Conservation (phyloP, 2,888 invertebrate genomes). For the Ennomos erosarius region DNA sequence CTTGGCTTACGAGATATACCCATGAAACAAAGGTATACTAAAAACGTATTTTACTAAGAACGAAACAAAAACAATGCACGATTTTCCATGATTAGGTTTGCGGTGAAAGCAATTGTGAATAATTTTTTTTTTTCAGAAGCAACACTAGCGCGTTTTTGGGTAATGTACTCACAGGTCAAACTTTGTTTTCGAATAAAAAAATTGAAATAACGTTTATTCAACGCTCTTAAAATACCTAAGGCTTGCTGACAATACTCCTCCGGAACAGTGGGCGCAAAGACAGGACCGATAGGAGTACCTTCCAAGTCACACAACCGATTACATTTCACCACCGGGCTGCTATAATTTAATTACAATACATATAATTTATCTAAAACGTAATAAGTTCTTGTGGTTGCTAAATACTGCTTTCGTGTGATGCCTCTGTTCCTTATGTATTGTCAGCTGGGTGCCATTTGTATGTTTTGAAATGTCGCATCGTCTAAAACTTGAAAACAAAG, state of each 20-base stretch:
- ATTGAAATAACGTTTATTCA: no score
- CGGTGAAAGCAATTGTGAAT: no score
- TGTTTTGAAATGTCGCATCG: neutral
- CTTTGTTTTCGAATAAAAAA: no score
- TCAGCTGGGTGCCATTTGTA: conserved; percentile 9
- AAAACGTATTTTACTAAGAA: no score
- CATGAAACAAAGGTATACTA: no score
- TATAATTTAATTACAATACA: conserved; percentile 36
- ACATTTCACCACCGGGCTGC: conserved; percentile 35
- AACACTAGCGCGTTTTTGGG: no score
- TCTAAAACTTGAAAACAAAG: no score
- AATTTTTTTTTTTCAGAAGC: no score
- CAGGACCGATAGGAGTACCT: conserved; percentile 19
- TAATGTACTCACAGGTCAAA: no score
- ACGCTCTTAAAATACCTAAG: conserved; percentile 1
- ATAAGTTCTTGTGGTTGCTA: conserved; percentile 16
- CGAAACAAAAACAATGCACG: no score
- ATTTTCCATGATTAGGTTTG: no score
- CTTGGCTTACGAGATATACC: no score
- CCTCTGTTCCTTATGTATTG: conserved; percentile 22
- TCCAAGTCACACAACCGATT: conserved; percentile 24
- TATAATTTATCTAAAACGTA: conserved; percentile 29
- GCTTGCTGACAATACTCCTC: conserved; percentile 19
- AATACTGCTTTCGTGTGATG: conserved; percentile 11
- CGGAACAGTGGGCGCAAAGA: conserved; percentile 26